Evolutionary conservation across 2,888 invertebrate species (phyloP), one percentile per base, ranked within the genome.

Genomic region (Drosophila kokeensis): DNA sequence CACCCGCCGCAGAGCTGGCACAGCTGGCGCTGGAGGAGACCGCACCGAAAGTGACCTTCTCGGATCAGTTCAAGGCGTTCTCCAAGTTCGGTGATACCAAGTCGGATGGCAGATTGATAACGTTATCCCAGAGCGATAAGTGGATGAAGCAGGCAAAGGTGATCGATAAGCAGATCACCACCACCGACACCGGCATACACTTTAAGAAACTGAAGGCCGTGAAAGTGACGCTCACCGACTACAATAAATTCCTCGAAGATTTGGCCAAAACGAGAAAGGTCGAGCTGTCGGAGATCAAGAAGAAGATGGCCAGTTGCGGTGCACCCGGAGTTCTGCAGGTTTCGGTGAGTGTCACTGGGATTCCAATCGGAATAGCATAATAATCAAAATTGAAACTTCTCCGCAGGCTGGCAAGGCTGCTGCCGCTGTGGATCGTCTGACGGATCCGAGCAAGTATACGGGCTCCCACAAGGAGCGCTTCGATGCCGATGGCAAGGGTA

Each of bases 141-240:
- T 98, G 98, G 98, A 96, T 98, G 96, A 98, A 97, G 90, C 98
- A 98, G 92, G 97, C 98, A 0, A 96, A 95, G 88, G 95, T 96
- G 11, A 96, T 97, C 81, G 98, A 95, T 80, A 97, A 97, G 93
- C 96, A 96, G 91, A 96, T 97, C 76, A 97, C 97, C 0, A 98
- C 98, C 21, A 98, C 97, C 4, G 98, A 98, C 91, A 98, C 98
- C 0, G 98, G 96, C 52, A 97, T 98, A 76, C 95, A 96, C 92
- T 98, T 98, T 93, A 97, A 97, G 92, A 97, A 97, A 92, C 95
- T 97, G 82, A 98, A 97, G 95, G 96, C 95, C 54, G 94, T 95
- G 92, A 97, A 97, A 92, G 94, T 97, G 27, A 94, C 95, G 2
- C 93, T 96, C 67, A 95, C 95, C 5, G 98, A 98, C 86, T 98